Evolutionary conservation across 23 tunicate genomes (phyloP), one percentile per base, ranked within the genome.

Genomic region (Halocynthia aurantium): DNA sequence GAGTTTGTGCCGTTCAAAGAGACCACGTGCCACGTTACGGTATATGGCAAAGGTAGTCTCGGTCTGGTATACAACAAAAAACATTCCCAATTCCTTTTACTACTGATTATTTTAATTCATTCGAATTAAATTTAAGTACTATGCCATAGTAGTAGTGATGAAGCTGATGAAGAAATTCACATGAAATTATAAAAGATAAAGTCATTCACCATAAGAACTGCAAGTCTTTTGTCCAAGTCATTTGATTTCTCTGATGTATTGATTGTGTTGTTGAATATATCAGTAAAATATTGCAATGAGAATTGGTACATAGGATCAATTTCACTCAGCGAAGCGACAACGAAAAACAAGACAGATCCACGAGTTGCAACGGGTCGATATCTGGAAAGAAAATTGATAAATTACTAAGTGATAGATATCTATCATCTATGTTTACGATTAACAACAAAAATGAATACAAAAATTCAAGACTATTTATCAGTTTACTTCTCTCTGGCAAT

Each of bases 231-330:
- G 62, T 83, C 88, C 63, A 93, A 77, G 22, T 63, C 54, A 15
- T 74, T 76, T 7, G 88, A 62, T 58, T 81, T 57, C 68, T 80
- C 81, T 9, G 98, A 88, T 53, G 76, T 83, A 67, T 76, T 57
- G 71, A 93, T 93, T 17, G 98, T 87, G 84, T 56, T 87, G 94
- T 87, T 94, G 88, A 94, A 94, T 13, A 88, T 88, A 69, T 62
- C 70, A 81, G 80, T 87, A 77, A 93, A 93, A 67, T 87, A 93
- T 66, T 93, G 91, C 10, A 94, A 82, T 13, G 99, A 88, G 70
- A 88, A 94, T 61, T 85, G 92, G 77, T 94, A 94, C 99, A 94
- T 94, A 0, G 99, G 95, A 73, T 94, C 91, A 20, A 94, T 84
- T 52, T 88, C 94, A 50, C 87, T 55, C 52, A 94, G 72, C 57